phyloP scores from a whole-genome alignment of 2,113 vertebrate genomes.

The Cyanoderma ruficeps region DNA sequence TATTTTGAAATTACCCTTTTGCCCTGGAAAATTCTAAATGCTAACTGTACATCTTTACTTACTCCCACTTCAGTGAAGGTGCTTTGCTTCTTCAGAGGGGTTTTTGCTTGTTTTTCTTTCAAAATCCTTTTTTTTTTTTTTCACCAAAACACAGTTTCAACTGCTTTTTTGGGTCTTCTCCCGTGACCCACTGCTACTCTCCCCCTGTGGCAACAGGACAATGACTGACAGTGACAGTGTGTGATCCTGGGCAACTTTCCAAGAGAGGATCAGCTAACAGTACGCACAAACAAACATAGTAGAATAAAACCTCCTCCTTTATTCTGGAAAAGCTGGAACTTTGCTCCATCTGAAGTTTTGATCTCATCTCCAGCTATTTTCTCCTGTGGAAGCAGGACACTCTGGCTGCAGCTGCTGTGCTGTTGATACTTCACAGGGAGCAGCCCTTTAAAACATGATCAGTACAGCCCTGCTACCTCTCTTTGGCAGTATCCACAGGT shows the following conservation, averaged over 20 bases:
- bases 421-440: background rate
- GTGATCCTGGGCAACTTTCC: background rate
- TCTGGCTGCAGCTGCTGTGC: conserved; percentile 7
- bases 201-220: background rate
- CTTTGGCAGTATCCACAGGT: conserved; percentile 27
- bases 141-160: background rate
- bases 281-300: background rate
- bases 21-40: background rate
- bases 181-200: background rate
- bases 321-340: background rate
- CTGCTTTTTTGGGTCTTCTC: background rate
- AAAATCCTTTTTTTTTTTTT: background rate
- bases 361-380: conserved; percentile 2
- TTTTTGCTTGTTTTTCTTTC: background rate
- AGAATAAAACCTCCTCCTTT: background rate
- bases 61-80: background rate
- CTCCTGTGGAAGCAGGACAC: background rate
- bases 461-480: background rate
- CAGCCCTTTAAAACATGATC: conserved; percentile 28
- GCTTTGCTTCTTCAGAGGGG: background rate
- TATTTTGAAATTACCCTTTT: background rate
- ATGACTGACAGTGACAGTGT: background rate
- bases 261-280: background rate
- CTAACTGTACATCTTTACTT: background rate
- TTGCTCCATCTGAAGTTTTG: background rate